These are phyloP conservation scores for Sphaerodactylus townsendi DNA, from an alignment of 2,113 vertebrate species.

Conservation along the genomic window DNA sequence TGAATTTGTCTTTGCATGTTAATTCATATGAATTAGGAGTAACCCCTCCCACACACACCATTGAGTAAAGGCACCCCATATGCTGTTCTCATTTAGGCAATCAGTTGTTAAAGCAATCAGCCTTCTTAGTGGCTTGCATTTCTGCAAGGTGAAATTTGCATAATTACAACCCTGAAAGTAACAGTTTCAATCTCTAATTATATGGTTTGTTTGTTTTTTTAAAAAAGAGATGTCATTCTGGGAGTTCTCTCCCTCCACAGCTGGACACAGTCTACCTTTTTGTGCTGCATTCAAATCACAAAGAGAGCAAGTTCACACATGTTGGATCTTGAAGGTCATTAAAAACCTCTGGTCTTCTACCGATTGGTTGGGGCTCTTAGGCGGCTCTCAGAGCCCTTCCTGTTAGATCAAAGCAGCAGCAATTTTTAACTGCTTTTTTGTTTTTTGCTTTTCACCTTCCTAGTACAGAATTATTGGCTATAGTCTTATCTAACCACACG, in stretches of 20 bases:
- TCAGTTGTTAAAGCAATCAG: conserved; percentile 51
- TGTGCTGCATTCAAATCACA: neutral
- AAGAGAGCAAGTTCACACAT: neutral
- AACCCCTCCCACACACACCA: neutral
- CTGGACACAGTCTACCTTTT: neutral
- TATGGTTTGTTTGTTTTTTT: conserved; percentile 15
- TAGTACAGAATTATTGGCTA: too few species aligned
- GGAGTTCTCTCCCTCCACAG: conserved; percentile 24
- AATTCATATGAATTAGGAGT: neutral
- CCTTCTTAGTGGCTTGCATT: conserved; percentile 61
- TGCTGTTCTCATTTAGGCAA: conserved; percentile 11
- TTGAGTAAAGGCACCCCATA: neutral
- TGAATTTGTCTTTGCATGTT: fast-evolving
- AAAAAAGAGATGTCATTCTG: conserved; percentile 36
- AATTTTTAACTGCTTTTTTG: too few species aligned
- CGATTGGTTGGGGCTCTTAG: too few species aligned
- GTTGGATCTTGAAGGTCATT: neutral
- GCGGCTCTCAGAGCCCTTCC: too few species aligned
- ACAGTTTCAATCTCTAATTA: conserved; percentile 65
- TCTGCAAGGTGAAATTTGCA: conserved; percentile 63
- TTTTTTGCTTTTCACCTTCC: too few species aligned
- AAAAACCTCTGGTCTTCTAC: neutral
- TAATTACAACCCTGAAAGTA: conserved; percentile 70
- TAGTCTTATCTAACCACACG: too few species aligned
- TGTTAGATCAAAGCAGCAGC: too few species aligned